Evolutionary conservation across 2,797 vertebrate genomes (phyloP).

Genomic region (Pempheris klunzingeri): DNA sequence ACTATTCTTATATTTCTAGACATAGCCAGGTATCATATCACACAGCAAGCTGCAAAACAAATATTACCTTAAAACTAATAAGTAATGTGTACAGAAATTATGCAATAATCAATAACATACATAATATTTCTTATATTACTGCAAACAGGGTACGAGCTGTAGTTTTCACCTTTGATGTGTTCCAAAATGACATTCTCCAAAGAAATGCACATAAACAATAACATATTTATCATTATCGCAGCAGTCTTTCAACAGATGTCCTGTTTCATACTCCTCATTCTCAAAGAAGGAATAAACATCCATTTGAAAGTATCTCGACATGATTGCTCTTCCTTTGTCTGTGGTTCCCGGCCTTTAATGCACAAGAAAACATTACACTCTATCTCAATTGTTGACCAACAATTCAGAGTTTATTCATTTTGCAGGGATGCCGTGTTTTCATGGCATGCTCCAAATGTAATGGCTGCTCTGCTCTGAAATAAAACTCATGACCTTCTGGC

Average conservation of each 20-base stretch:
- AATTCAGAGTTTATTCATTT: constrained; percentile 11
- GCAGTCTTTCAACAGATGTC: neutral
- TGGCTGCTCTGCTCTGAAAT: constrained; percentile 20
- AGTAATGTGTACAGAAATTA: neutral
- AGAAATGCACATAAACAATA: neutral
- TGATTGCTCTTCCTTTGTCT: neutral
- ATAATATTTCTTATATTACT: neutral
- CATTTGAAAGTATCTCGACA: neutral
- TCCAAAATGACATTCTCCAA: neutral
- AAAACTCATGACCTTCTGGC: constrained; percentile 33
- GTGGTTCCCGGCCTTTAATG: neutral
- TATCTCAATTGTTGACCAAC: constrained; percentile 19
- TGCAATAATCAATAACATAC: neutral
- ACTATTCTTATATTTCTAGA: neutral
- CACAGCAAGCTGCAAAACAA: neutral
- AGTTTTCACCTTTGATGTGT: neutral
- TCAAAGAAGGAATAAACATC: neutral
- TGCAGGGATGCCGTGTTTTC: constrained; percentile 7
- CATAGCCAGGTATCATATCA: neutral
- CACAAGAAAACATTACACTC: constrained; percentile 9
- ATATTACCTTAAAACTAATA: neutral
- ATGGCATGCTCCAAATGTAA: constrained; percentile 40
- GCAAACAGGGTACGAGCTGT: neutral
- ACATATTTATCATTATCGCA: neutral
- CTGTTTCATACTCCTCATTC: neutral